Conservation (phyloP, 2,888 invertebrate species). For the Athrips mouffetella region DNA sequence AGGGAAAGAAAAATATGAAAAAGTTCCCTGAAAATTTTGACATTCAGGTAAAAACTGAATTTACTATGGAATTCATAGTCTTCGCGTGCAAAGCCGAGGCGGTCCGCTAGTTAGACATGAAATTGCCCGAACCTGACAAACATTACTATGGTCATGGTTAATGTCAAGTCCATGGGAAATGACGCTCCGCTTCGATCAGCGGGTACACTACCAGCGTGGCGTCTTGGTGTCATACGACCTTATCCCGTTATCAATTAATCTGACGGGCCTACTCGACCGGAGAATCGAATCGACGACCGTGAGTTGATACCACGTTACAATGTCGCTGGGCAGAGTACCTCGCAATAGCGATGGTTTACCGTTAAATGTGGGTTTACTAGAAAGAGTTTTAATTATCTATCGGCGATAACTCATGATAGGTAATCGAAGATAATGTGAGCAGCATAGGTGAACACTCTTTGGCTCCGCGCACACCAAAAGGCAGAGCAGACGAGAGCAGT, state of each 20-base stretch:
- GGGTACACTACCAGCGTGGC: constrained; percentile 4
- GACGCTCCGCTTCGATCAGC: too few relatives aligned
- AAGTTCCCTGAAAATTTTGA: too few relatives aligned
- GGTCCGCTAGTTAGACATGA: too few relatives aligned
- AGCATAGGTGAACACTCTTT: too few relatives aligned
- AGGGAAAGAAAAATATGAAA: too few relatives aligned
- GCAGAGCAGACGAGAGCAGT: too few relatives aligned
- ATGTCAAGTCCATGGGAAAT: constrained; percentile 13
- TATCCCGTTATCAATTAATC: constrained; percentile 13
- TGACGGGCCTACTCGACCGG: constrained; percentile 13
- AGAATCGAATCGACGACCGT: constrained; percentile 19
- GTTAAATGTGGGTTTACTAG: constrained; percentile 4
- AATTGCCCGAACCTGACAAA: too few relatives aligned
- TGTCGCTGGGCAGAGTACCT: background rate
- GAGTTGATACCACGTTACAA: constrained; percentile 14
- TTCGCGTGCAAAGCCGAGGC: too few relatives aligned
- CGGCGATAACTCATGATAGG: background rate
- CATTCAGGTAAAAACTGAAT: too few relatives aligned
- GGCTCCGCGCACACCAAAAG: too few relatives aligned
- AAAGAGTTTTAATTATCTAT: background rate
- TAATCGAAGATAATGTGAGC: background rate
- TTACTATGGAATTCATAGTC: too few relatives aligned
- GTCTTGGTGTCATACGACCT: background rate
- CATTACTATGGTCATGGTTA: too few relatives aligned
- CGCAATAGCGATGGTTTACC: constrained; percentile 7